Evolutionary conservation across 2,113 vertebrate genomes (phyloP), one percentile per base, ranked within the genome.

Genomic region (Phalacrocorax pelagicus): DNA sequence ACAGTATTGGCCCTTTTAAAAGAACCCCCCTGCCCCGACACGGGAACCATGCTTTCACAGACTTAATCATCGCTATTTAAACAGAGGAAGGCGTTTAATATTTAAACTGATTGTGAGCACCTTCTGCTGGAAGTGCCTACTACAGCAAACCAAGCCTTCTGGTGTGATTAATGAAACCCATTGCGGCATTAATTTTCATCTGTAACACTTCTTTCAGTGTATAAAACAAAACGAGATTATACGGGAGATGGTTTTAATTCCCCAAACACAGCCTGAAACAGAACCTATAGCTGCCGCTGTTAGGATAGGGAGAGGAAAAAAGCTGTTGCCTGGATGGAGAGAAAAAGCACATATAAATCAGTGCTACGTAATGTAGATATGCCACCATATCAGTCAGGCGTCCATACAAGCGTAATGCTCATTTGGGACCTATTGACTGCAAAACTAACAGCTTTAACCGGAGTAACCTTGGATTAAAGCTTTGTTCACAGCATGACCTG

Each of bases 121-220:
- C 95, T 96, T 96, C 88, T 97, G 94, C 92, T 96, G 94, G 93
- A 84, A 86, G 90, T 62, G 65, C 51, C 88, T 93, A 65, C 89
- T 70, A 88, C 86, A 95, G 94, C 95, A 97, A 77, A 91, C 44
- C 66, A 91, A 91, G 40, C 90, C 61, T 94, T 79, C 93, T 84
- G 92, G 57, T 94, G 71, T 88, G 90, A 92, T 96, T 96, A 96
- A 82, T 82, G 46, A 96, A 96, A 97, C 93, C 75, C 93, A 91
- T 27, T 86, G 92, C 86, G 86, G 80, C 63, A 75, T 79, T 65
- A 73, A 79, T 88, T 93, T 92, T 96, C 80, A 92, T 88, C 87
- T 86, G 93, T 90, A 94, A 95, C 84, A 79, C 88, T 81, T 95
- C 72, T 61, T 90, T 90, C 81, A 42, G 69, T 90, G 74, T 77